Percentiles rank a stretch among this genome's conserved stretches.
These are phyloP conservation scores for Motacilla tschutschensis DNA, from an alignment of 2,113 vertebrate species.

Conservation along the genomic window DNA sequence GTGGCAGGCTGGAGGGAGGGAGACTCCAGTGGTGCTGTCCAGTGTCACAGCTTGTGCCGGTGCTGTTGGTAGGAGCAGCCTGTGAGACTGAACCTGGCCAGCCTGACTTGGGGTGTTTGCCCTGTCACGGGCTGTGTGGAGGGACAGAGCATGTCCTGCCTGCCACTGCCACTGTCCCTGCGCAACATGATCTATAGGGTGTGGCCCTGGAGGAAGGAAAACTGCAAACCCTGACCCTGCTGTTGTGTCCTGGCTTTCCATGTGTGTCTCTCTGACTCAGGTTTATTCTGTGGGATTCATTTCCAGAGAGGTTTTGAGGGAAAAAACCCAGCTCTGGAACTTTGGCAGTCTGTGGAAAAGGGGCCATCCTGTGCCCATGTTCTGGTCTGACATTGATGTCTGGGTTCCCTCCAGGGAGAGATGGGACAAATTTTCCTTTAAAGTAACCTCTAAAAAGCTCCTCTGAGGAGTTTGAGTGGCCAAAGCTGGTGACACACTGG, in stretches of 20 bases:
- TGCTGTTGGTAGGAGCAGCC: not conserved
- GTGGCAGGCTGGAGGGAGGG: not conserved
- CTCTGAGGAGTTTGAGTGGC: not conserved
- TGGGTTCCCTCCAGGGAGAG: not conserved
- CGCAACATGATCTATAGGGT: not conserved
- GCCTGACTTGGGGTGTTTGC: not conserved
- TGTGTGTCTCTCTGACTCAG: accelerated
- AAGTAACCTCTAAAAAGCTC: not conserved
- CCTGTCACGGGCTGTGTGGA: accelerated
- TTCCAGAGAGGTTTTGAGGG: not conserved
- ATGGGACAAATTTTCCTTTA: not conserved
- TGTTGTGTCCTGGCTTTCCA: not conserved
- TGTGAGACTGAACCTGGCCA: not conserved
- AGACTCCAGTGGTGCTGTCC: not conserved
- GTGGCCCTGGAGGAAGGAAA: not conserved
- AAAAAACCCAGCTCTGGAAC: not conserved
- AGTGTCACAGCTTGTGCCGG: accelerated
- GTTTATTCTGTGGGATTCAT: not conserved
- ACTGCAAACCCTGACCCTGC: accelerated
- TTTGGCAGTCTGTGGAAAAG: accelerated
- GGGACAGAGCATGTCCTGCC: not conserved
- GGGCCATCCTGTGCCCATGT: accelerated
- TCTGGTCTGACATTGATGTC: not conserved
- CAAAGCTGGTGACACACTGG: not conserved
- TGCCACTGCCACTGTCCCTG: not conserved